These are phyloP conservation scores for Chionodraco myersi DNA, from an alignment of 2,113 vertebrate genomes.

Conservation along the genomic window DNA sequence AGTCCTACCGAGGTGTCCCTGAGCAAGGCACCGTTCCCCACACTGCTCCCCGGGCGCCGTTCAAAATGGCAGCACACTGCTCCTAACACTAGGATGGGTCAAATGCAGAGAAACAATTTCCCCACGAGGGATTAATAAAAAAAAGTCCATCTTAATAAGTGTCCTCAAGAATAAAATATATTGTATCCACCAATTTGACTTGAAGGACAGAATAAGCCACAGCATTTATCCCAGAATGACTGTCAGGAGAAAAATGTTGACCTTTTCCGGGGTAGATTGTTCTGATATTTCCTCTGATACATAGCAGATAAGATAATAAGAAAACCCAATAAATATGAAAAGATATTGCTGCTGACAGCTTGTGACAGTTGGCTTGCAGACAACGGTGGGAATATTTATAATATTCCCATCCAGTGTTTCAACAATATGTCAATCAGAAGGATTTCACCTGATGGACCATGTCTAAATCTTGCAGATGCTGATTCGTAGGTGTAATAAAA, in stretches of 20 bases:
- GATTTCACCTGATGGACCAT: conserved; percentile 30
- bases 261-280: conserved; percentile 12
- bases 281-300: conserved; percentile 19
- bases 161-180: background rate
- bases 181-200: background rate
- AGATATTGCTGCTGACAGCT: conserved; percentile 27
- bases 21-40: no score
- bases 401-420: conserved; percentile 41
- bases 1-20: no score
- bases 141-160: no score
- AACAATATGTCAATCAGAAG: conserved; percentile 37
- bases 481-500: conserved; percentile 5
- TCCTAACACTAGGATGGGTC: no score
- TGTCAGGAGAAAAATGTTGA: background rate
- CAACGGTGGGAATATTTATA: conserved; percentile 37
- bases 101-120: no score
- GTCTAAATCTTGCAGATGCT: background rate
- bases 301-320: conserved; percentile 24
- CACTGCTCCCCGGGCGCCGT: no score
- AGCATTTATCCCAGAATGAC: background rate
- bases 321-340: conserved; percentile 25
- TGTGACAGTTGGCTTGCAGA: conserved; percentile 19
- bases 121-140: no score
- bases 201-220: conserved; percentile 1
- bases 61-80: no score